Evolutionary conservation across 2,113 vertebrate species (phyloP).

Genomic region (Prionailurus bengalensis): DNA sequence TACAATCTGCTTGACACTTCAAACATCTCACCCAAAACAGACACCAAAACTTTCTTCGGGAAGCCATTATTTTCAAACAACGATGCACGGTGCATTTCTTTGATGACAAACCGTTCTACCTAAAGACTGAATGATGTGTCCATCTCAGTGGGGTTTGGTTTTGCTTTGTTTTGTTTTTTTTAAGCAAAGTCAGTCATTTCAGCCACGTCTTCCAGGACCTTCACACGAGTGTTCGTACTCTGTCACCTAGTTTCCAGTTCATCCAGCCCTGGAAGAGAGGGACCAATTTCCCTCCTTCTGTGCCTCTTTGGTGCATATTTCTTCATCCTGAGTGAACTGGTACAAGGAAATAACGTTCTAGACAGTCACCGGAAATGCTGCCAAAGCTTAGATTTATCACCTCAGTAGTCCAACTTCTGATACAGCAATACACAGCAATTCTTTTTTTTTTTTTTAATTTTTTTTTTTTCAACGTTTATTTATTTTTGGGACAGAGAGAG

Average conservation of each 20-base stretch:
- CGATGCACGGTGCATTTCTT: background rate
- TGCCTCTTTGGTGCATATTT: background rate
- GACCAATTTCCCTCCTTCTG: background rate
- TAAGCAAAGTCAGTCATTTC: background rate
- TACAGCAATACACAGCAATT: background rate
- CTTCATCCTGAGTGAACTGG: background rate
- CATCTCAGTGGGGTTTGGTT: background rate
- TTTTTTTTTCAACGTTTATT: no score
- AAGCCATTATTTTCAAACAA: background rate
- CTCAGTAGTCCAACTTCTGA: background rate
- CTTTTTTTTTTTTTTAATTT: background rate
- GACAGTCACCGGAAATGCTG: background rate
- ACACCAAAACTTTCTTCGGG: background rate
- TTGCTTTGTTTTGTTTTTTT: background rate
- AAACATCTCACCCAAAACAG: background rate
- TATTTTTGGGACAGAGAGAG: no score
- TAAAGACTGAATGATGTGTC: background rate
- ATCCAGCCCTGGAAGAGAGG: background rate
- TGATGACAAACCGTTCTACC: background rate
- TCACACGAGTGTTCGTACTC: background rate
- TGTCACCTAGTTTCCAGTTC: background rate
- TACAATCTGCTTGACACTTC: constrained; percentile 24
- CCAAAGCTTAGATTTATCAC: background rate
- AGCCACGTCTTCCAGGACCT: background rate
- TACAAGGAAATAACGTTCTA: background rate